Evolutionary conservation across 1,140 invertebrate genomes (phyloP), one percentile per base, ranked within the genome.

Genomic region (Vollenhovia emeryi): DNA sequence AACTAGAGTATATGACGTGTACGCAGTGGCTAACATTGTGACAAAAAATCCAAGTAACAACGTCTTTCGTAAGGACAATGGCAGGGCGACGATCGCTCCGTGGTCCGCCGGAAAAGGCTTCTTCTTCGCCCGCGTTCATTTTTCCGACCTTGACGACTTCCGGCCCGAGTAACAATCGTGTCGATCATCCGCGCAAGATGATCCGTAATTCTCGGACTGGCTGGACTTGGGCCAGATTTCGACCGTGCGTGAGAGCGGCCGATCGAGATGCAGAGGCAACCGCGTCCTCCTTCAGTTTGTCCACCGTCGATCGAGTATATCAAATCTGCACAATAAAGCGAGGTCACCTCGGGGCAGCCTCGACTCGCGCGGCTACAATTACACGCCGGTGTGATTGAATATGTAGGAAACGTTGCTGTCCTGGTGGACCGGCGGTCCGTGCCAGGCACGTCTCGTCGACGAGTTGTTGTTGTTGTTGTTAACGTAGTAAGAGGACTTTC

Each of bases 401-500:
- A 97, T 97, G 92, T 97, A 97, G 1, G 97, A 97, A 1, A 97
- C 97, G 55, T 97, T 97, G 93, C 96, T 96, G 91, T 97, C 96
- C 83, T 96, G 95, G 68, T 96, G 95, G 4, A 96, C 95, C 79
- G 96, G 95, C 18, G 96, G 96, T 24, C 96, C 94, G 55, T 96
- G 95, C 82, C 96, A 96, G 86, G 96, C 96, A 2, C 94, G 88
- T 40, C 93, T 93, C 15, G 92, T 94, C 59, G 94, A 94, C 0
- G 94, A 94, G 68, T 96, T 96, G 55, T 87, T 89, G 55, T 88
- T 86, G 60, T 96, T 96, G 66, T 96, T 96, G 86, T 96, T 96
- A 86, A 97, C 96, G 93, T 98, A 98, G 87, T 97, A 97, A 48
- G 97, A 98, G n/a, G 97, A 97, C 90, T 97, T 97, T 79, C 97